Evolutionary conservation across 2,888 invertebrate genomes (phyloP).

Genomic region (Nemurella pictetii): DNA sequence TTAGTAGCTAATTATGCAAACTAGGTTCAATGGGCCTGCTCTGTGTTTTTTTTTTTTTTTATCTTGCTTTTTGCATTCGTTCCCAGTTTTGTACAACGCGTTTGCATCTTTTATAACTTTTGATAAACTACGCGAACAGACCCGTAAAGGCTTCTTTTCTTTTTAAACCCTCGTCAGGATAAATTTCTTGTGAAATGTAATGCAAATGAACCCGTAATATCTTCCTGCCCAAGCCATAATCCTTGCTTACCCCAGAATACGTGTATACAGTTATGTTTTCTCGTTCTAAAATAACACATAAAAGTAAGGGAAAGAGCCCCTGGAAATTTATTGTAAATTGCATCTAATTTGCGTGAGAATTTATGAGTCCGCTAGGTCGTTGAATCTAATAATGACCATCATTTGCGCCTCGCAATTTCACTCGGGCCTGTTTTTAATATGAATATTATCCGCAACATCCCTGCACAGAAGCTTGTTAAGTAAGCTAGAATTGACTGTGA

Average conservation of each 20-base stretch:
- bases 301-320: conserved; percentile 26
- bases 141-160: conserved; percentile 4
- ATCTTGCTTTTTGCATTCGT: conserved; percentile 24
- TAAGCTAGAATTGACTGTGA: not conserved
- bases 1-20: conserved; percentile 23
- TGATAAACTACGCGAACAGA: conserved; percentile 28
- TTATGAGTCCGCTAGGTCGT: conserved; percentile 17
- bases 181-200: conserved; percentile 35
- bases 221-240: conserved; percentile 20
- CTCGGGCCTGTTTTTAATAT: not conserved
- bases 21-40: not conserved
- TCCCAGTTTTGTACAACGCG: not conserved
- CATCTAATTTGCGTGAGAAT: conserved; percentile 30
- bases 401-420: conserved; percentile 6
- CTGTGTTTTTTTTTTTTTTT: not conserved
- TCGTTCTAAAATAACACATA: conserved; percentile 25
- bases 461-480: not conserved
- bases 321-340: conserved; percentile 33
- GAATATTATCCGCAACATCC: not conserved
- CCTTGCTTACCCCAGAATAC: conserved; percentile 30
- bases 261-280: conserved; percentile 15
- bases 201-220: conserved; percentile 36
- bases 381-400: conserved; percentile 28
- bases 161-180: conserved; percentile 33
- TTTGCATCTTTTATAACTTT: conserved; percentile 27